Evolutionary conservation across 2,888 invertebrate species (phyloP).

Genomic region (Drosophila nr. perissopoda): DNA sequence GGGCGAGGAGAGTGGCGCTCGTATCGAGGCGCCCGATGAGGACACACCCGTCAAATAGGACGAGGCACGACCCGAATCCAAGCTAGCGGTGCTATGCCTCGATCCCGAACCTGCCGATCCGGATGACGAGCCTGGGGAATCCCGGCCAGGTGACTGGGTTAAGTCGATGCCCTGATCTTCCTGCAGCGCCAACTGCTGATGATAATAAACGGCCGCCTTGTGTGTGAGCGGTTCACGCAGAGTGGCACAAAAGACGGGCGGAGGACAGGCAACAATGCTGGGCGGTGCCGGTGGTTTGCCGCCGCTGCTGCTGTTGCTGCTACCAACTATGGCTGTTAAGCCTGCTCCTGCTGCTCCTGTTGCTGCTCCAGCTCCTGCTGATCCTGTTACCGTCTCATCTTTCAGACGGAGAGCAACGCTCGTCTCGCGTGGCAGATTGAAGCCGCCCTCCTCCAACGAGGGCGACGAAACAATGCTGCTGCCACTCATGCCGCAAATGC

Average conservation of each 20-base stretch:
- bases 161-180: conserved; percentile 96
- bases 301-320: conserved; percentile 65
- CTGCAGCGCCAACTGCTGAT: conserved; percentile 92
- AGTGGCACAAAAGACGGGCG: conserved; percentile 88
- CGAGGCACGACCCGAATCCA: conserved; percentile 96
- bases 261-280: conserved; percentile 86
- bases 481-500: conserved; percentile 81
- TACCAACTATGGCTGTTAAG: conserved; percentile 58
- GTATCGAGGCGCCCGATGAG: conserved; percentile 84
- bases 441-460: conserved; percentile 85
- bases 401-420: conserved; percentile 84
- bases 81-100: conserved; percentile 92
- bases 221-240: conserved; percentile 89
- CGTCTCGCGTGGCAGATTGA: conserved; percentile 84
- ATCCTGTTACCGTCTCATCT: conserved; percentile 78
- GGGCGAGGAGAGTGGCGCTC: conserved; percentile 86
- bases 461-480: conserved; percentile 85
- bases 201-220: conserved; percentile 92
- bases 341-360: conserved; percentile 74
- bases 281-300: conserved; percentile 83
- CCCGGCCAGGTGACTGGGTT: conserved; percentile 96
- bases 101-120: conserved; percentile 95
- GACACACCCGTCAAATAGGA: conserved; percentile 87
- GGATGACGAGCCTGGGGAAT: conserved; percentile 95
- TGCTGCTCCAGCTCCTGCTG: conserved; percentile 57